phyloP scores from a whole-genome alignment of 2,113 vertebrate genomes.

The Hippopotamus amphibius region DNA sequence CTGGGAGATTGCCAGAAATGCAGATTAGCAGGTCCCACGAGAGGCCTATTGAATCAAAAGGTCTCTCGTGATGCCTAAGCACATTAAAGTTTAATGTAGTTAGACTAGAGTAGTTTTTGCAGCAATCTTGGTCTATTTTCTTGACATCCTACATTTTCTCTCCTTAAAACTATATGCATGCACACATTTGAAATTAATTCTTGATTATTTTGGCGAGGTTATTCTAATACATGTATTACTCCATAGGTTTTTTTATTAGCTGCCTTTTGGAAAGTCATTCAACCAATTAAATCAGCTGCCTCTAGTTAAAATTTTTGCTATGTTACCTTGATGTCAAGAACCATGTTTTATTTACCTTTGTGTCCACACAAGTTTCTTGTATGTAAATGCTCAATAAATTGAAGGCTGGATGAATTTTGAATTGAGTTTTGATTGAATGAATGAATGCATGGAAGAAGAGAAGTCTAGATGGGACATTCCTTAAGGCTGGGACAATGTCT shows the following conservation, averaged over 20 bases:
- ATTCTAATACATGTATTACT: slow-evolving; percentile 21
- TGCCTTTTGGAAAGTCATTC: slow-evolving; percentile 20
- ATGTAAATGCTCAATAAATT: background rate
- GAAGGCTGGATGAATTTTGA: slow-evolving; percentile 22
- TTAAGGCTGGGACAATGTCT: background rate
- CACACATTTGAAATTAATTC: slow-evolving; percentile 18
- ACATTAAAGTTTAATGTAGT: background rate
- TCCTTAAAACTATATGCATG: slow-evolving; percentile 1
- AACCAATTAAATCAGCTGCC: slow-evolving; percentile 45
- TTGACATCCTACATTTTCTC: background rate
- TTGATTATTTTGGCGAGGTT: background rate
- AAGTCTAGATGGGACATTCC: background rate
- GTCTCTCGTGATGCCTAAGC: background rate
- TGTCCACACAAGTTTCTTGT: background rate
- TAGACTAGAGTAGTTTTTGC: background rate
- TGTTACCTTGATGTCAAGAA: background rate
- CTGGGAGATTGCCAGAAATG: background rate
- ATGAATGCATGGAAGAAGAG: background rate
- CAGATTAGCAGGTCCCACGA: background rate
- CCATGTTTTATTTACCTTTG: background rate
- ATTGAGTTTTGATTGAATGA: background rate
- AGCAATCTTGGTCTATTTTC: slow-evolving; percentile 10
- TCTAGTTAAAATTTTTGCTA: slow-evolving; percentile 29
- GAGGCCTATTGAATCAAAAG: background rate
- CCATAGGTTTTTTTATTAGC: background rate